These are phyloP conservation scores for Cheilosia vulpina DNA, from an alignment of 2,888 invertebrate genomes.

Conservation along the genomic window DNA sequence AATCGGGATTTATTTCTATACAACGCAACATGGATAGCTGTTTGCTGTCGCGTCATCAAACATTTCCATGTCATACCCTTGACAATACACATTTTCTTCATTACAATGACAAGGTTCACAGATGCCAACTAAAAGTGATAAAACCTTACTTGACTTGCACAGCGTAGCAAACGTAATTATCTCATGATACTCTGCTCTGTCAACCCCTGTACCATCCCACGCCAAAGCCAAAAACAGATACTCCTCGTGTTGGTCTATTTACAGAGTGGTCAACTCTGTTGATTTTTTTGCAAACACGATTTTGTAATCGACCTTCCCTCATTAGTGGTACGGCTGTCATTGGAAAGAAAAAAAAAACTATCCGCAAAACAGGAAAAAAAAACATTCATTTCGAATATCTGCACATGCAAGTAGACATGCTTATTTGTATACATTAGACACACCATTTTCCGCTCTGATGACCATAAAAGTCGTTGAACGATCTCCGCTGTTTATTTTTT, in stretches of 20 bases:
- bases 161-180: slow-evolving; percentile 2
- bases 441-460: slow-evolving; percentile 75
- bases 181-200: slow-evolving; percentile 5
- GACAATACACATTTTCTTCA: neutral
- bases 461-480: slow-evolving; percentile 76
- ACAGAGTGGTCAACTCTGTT: slow-evolving; percentile 16
- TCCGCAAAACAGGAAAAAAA: slow-evolving; percentile 56
- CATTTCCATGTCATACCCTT: no score
- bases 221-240: slow-evolving; percentile 6
- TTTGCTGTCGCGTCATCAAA: no score
- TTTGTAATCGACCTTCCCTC: slow-evolving; percentile 74
- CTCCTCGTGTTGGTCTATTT: slow-evolving; percentile 35
- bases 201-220: slow-evolving; percentile 37
- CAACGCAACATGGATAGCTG: no score
- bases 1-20: no score
- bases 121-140: neutral
- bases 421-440: slow-evolving; percentile 62
- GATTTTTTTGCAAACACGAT: slow-evolving; percentile 57
- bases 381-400: slow-evolving; percentile 63
- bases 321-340: slow-evolving; percentile 58
- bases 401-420: slow-evolving; percentile 35
- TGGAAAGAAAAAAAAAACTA: slow-evolving; percentile 16
- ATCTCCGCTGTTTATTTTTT: slow-evolving; percentile 61
- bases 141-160: neutral
- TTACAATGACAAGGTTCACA: neutral